Evolutionary conservation across 2,797 vertebrate genomes (phyloP).

Genomic region (Takifugu ocellatus): DNA sequence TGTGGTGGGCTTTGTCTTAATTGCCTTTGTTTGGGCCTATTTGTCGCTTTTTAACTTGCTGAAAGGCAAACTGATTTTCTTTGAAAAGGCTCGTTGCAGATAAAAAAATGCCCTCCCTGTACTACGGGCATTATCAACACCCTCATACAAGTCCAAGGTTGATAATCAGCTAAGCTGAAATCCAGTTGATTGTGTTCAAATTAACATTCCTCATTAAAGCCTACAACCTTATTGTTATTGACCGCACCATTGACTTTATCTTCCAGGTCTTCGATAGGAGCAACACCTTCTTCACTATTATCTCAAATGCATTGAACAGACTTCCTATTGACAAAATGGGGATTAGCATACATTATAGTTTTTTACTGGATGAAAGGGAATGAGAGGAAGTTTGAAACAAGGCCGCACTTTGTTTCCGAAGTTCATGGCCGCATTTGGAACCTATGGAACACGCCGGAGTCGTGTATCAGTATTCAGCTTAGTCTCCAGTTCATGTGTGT

Average conservation of each 20-base stretch:
- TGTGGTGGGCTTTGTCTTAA: slow-evolving; percentile 5
- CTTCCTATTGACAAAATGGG: slow-evolving; percentile 73
- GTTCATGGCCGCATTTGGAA: slow-evolving; percentile 8
- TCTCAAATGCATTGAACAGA: slow-evolving; percentile 78
- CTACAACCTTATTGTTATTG: slow-evolving; percentile 83
- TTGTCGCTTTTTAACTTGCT: slow-evolving; percentile 20
- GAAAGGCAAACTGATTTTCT: slow-evolving; percentile 41
- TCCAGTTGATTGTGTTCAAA: slow-evolving; percentile 83
- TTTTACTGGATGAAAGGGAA: slow-evolving; percentile 68
- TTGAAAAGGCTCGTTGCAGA: slow-evolving; percentile 41
- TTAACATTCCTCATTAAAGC: slow-evolving; percentile 82
- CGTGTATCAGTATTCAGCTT: slow-evolving; percentile 67
- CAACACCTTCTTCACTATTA: slow-evolving; percentile 73
- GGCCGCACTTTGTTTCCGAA: slow-evolving; percentile 25
- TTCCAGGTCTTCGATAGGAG: slow-evolving; percentile 74
- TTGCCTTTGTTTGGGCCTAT: slow-evolving; percentile 11
- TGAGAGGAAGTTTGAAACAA: slow-evolving; percentile 46
- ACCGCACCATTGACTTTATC: slow-evolving; percentile 81
- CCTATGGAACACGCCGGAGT: slow-evolving; percentile 14
- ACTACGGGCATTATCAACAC: slow-evolving; percentile 61
- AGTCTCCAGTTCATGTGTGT: slow-evolving; percentile 72
- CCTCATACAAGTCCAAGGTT: slow-evolving; percentile 78
- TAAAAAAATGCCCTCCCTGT: slow-evolving; percentile 51
- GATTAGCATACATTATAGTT: slow-evolving; percentile 80
- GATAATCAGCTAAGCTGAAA: slow-evolving; percentile 82